Base-by-base conservation (phyloP, 2,113 vertebrate genomes). In the Gymnorhina tibicen region DNA sequence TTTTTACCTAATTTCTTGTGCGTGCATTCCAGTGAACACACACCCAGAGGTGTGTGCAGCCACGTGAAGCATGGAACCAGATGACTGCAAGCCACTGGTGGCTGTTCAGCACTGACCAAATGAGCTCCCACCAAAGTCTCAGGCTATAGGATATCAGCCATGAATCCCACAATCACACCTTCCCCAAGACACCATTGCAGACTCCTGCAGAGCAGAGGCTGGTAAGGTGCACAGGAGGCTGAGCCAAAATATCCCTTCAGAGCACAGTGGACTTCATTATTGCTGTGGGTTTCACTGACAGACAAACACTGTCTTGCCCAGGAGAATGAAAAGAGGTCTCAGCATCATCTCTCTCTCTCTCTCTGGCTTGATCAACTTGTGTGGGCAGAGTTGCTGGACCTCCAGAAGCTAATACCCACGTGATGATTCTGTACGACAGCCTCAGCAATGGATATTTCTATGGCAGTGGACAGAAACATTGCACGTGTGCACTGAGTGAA, bases 291-390 rank as follows among this genome's bases (percentile, higher is more conserved):
- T 69, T 68, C 47, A 23, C 11, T 89, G 75, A 47, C 50, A 28
- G 19, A 42, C n/a, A 69, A 86, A 53, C 0, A 0, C n/a, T 11
- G 26, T 5, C 16, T 46, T 46, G 16, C 42, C 11, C 1, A 3
- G 33, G 50, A 37, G n/a, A 69, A 56, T 30, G 46, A 77, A 62
- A 9, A 37, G 23, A 55, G 28, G 19, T 62, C 41, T 23, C 49
- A 28, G 64, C 64, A 72, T 35, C 28, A 1, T 14, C 9, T n/a
- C 70, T 56, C 63, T 20, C 44, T 59, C 20, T 66, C 44, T 59
- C 20, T 69, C 64, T n/a, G 62, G 10, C 23, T 66, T 35, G 11
- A 37, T 33, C 95, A 66, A 1, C 47, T 60, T 2, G 0, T 8
- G 50, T 66, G 39, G 73, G 39, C 80, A 87, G 76, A 42, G 60